Base-by-base conservation (phyloP, 2,888 invertebrate genomes). In the Piscicola geometra region DNA sequence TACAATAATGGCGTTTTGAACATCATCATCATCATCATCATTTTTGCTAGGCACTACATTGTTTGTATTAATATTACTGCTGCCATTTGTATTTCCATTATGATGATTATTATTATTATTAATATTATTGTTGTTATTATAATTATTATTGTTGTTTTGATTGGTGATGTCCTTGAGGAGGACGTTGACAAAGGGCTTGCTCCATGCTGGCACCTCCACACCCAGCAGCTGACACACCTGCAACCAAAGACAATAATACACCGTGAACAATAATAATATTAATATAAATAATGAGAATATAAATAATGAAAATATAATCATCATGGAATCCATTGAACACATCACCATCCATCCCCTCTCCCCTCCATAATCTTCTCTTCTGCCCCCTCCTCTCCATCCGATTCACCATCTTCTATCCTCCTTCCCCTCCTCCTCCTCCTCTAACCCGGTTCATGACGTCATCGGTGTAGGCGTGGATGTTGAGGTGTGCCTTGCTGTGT, bases 401-500 rank as follows among this genome's bases (percentile, higher is more conserved):
- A n/a, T n/a, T n/a, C n/a, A n/a, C n/a, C n/a, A n/a, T n/a, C n/a
- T n/a, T n/a, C n/a, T n/a, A n/a, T n/a, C n/a, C n/a, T n/a, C n/a
- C n/a, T n/a, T n/a, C n/a, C n/a, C n/a, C n/a, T n/a, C n/a, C n/a
- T n/a, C n/a, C n/a, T n/a, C n/a, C n/a, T 56, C 33, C 36, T 35
- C 81, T 84, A 33, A 85, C 76, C 35, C 77, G 68, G n/a, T 72
- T 80, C 84, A 85, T 84, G 70, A 96, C 89, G 76, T 90, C 90
- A 85, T 97, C 96, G 0, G 95, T 93, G 86, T 93, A 95, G 25
- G 91, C 89, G 82, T 93, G 91, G 79, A 97, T 93, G 70, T 92
- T 88, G 77, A 97, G 86, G 85, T 94, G 92, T 33, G 94, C 92
- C 86, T 93, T 93, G 83, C 92, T 92, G 83, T 80, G 94, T 87